Evolutionary conservation across 2,888 invertebrate genomes (phyloP).

Genomic region (Epiperipatus broadwayi): DNA sequence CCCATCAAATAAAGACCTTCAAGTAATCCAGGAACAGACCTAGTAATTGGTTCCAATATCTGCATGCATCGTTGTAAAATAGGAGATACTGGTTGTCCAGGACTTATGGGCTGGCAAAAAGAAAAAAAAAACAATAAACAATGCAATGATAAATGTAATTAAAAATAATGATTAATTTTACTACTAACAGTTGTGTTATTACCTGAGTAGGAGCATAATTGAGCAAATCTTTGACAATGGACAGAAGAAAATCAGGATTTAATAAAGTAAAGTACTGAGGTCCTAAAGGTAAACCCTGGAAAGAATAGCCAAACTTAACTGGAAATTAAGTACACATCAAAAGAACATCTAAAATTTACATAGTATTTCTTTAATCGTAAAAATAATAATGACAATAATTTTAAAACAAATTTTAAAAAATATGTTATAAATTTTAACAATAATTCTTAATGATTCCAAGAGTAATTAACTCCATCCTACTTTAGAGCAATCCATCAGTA

Average conservation of each 20-base stretch:
- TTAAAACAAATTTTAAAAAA: too few relatives aligned
- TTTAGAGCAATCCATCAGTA: too few relatives aligned
- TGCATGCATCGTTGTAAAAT: too few relatives aligned
- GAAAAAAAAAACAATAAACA: conserved; percentile 12
- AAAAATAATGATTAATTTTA: conserved; percentile 10
- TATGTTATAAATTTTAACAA: too few relatives aligned
- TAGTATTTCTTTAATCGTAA: too few relatives aligned
- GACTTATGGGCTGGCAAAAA: conserved; percentile 45
- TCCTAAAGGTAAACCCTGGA: conserved; percentile 45
- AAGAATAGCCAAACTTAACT: conserved; percentile 14
- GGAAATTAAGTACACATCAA: background rate
- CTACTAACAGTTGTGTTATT: conserved; percentile 18
- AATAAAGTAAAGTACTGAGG: conserved; percentile 49
- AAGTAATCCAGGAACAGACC: conserved; percentile 60
- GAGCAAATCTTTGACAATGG: conserved; percentile 54
- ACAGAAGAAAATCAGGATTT: conserved; percentile 67
- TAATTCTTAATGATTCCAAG: too few relatives aligned
- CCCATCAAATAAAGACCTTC: conserved; percentile 45
- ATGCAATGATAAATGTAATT: conserved; percentile 1
- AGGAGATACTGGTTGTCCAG: conserved; percentile 33
- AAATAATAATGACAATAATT: too few relatives aligned
- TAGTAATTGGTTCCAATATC: conserved; percentile 48
- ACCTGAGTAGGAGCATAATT: conserved; percentile 38
- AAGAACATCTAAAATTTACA: conserved; percentile 1
- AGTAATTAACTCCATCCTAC: too few relatives aligned